Evolutionary conservation across 2,113 vertebrate genomes (phyloP).

Genomic region (Ceratotherium simum): DNA sequence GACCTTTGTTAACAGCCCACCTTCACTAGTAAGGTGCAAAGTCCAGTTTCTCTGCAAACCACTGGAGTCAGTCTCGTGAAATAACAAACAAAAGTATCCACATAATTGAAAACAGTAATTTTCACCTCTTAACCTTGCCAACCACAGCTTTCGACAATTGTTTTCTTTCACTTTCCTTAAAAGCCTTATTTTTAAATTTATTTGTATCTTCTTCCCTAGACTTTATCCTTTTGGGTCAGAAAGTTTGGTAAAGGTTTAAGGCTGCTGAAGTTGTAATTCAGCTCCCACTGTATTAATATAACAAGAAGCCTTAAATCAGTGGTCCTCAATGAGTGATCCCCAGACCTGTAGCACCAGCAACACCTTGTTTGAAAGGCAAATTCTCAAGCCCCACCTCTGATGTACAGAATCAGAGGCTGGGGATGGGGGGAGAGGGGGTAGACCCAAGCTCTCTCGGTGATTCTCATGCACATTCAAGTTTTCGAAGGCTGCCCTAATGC

Average conservation of each 20-base stretch:
- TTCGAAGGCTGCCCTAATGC: neutral
- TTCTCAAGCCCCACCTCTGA: neutral
- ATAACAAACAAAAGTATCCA: neutral
- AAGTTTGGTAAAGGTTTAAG: neutral
- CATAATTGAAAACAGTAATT: neutral
- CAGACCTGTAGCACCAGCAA: neutral
- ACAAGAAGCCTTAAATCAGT: constrained; percentile 29
- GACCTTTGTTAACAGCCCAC: neutral
- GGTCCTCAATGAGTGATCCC: neutral
- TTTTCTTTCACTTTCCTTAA: constrained; percentile 26
- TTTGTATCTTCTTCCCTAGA: constrained; percentile 36
- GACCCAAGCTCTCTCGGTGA: neutral
- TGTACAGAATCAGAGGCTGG: neutral
- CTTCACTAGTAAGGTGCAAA: neutral
- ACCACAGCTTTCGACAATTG: neutral
- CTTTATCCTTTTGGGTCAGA: constrained; percentile 21
- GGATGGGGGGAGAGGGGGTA: neutral
- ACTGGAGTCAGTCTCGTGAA: neutral
- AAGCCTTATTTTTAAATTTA: constrained; percentile 15
- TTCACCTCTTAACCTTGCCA: constrained; percentile 39
- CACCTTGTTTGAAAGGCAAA: neutral
- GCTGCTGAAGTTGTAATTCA: constrained; percentile 6
- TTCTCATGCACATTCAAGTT: neutral
- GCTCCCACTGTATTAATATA: neutral
- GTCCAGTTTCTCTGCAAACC: neutral